phyloP scores from a whole-genome alignment of 2,113 vertebrate genomes.

The Narcine bancroftii region DNA sequence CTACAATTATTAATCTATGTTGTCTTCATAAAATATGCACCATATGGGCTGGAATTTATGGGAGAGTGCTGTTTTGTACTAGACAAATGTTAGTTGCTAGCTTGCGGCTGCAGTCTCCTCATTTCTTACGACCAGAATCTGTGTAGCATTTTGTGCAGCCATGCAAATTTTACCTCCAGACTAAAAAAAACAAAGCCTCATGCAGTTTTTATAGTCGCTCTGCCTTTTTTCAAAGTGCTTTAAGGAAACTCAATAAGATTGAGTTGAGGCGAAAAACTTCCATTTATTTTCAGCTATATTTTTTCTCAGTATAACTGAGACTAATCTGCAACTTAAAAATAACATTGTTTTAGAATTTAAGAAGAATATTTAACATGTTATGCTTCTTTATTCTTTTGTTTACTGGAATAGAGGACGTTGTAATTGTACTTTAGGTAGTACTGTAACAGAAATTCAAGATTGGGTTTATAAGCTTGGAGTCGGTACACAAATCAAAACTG shows the following conservation, averaged over 20 bases:
- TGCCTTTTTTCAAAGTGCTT: slow-evolving; percentile 58
- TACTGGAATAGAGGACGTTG: slow-evolving; percentile 56
- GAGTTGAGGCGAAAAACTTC: slow-evolving; percentile 61
- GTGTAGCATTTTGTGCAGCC: slow-evolving; percentile 73
- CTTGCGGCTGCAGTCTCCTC: slow-evolving; percentile 66
- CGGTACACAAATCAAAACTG: slow-evolving; percentile 72
- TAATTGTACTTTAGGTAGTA: slow-evolving; percentile 53
- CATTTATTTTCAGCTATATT: slow-evolving; percentile 59
- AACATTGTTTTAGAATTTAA: slow-evolving; percentile 56
- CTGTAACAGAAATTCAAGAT: slow-evolving; percentile 76
- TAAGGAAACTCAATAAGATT: slow-evolving; percentile 62
- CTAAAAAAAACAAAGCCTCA: slow-evolving; percentile 64
- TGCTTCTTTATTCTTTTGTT: slow-evolving; percentile 50
- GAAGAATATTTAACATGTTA: slow-evolving; percentile 71
- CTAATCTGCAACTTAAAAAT: slow-evolving; percentile 76
- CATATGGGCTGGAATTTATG: slow-evolving; percentile 81
- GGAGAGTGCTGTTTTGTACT: slow-evolving; percentile 64
- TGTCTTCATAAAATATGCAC: slow-evolving; percentile 70
- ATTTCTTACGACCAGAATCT: slow-evolving; percentile 69
- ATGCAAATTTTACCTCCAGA: slow-evolving; percentile 77
- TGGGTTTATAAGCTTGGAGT: slow-evolving; percentile 82
- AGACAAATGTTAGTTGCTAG: slow-evolving; percentile 52
- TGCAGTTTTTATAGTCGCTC: slow-evolving; percentile 60
- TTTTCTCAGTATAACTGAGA: slow-evolving; percentile 83
- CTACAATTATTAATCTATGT: slow-evolving; percentile 79